A percentile compares a stretch with the other conserved stretches of the same genome.
Evolutionary conservation across 2,888 invertebrate species (phyloP).

Genomic region (Drosophila nigritarsus): DNA sequence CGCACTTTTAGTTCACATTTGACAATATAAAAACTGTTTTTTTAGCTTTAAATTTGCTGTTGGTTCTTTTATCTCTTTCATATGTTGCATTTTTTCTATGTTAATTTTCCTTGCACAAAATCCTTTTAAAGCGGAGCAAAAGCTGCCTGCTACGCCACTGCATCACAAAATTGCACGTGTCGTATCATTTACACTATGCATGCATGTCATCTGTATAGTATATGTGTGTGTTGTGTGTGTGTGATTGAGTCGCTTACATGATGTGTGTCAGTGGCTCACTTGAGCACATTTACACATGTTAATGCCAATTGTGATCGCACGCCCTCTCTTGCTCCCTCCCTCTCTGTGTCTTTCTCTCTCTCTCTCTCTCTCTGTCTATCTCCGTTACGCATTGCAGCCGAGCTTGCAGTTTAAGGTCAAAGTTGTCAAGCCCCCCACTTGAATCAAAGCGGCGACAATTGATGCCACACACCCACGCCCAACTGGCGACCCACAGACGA

Average conservation of each 20-base stretch:
- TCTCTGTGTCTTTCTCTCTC: not conserved
- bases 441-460: constrained; percentile 55
- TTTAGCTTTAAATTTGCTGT: too few relatives aligned
- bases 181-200: constrained; percentile 3
- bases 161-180: constrained; percentile 21
- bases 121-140: not conserved
- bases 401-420: constrained; percentile 82
- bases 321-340: not conserved
- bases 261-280: constrained; percentile 82
- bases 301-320: constrained; percentile 62
- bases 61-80: too few relatives aligned
- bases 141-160: constrained; percentile 43
- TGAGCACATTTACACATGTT: constrained; percentile 80
- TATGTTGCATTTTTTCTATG: not conserved
- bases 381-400: constrained; percentile 5
- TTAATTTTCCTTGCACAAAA: not conserved
- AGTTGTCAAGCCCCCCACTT: constrained; percentile 58
- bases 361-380: not conserved
- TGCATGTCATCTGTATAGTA: not conserved
- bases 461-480: constrained; percentile 70
- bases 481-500: constrained; percentile 16
- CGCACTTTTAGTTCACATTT: not conserved
- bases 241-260: constrained; percentile 22
- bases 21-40: too few relatives aligned
- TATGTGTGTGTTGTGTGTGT: constrained; percentile 5